A percentile compares a stretch with the other conserved stretches of the same genome.
These are phyloP conservation scores for Barbus barbus DNA, from an alignment of 2,113 vertebrate species.

Conservation along the genomic window DNA sequence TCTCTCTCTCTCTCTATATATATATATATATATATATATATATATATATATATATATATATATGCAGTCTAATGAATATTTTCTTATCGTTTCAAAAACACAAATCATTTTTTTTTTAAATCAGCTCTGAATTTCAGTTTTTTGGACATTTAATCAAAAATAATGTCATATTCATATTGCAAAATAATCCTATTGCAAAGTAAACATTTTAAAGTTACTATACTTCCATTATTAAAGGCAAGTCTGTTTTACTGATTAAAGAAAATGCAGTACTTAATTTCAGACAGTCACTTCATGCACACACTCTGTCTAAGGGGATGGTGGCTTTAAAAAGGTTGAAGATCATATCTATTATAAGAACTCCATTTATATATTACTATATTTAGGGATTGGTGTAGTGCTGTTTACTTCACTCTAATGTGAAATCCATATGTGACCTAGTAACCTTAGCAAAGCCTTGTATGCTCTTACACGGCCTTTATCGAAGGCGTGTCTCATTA, in stretches of 20 bases:
- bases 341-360: conserved; percentile 20
- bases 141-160: neutral
- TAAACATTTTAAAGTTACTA: neutral
- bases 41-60: too few species aligned
- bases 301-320: neutral
- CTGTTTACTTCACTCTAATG: neutral
- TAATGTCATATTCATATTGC: too few species aligned
- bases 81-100: too few species aligned
- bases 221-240: too few species aligned
- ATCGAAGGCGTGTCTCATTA: neutral
- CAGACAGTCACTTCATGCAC: neutral
- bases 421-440: conserved; percentile 24
- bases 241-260: too few species aligned
- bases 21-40: too few species aligned
- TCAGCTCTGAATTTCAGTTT: too few species aligned
- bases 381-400: neutral
- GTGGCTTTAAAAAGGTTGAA: neutral
- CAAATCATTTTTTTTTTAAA: too few species aligned
- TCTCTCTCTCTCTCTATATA: too few species aligned
- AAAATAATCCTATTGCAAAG: neutral
- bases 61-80: too few species aligned
- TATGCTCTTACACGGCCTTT: too few species aligned
- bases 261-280: neutral
- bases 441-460: too few species aligned
- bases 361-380: neutral